phyloP scores from a whole-genome alignment of 1,140 invertebrate genomes.

The Penaeus indicus region DNA sequence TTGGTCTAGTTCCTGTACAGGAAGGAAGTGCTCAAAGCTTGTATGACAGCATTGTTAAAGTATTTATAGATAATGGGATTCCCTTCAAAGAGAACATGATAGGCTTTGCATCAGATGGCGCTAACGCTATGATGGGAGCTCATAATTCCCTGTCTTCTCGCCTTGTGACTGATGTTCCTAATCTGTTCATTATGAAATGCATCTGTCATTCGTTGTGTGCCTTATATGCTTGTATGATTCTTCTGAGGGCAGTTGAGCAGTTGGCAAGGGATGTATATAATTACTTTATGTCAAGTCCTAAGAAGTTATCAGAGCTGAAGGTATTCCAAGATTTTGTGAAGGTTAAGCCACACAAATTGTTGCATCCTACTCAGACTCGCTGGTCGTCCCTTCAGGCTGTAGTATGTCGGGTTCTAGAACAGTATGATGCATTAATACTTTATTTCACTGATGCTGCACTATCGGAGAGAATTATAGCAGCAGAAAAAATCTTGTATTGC shows the following conservation, averaged over 20 bases:
- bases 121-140: slow-evolving; percentile 58
- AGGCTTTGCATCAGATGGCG: slow-evolving; percentile 59
- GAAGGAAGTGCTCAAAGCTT: slow-evolving; percentile 23
- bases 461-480: slow-evolving; percentile 3
- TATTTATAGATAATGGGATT: slow-evolving; percentile 28
- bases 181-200: slow-evolving; percentile 63
- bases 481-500: slow-evolving; percentile 9
- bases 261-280: slow-evolving; percentile 26
- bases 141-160: slow-evolving; percentile 51
- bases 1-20: slow-evolving; percentile 32
- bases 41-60: slow-evolving; percentile 23
- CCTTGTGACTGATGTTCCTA: slow-evolving; percentile 42
- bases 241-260: slow-evolving; percentile 4
- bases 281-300: slow-evolving; percentile 14
- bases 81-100: slow-evolving; percentile 54
- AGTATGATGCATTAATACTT: slow-evolving; percentile 25
- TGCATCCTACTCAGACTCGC: slow-evolving; percentile 7
- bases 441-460: slow-evolving; percentile 41
- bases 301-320: slow-evolving; percentile 6
- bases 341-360: slow-evolving; percentile 33
- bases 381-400: slow-evolving; percentile 26
- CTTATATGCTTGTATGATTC: slow-evolving; percentile 35
- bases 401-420: slow-evolving; percentile 10
- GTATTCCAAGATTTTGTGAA: slow-evolving; percentile 33
- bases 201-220: slow-evolving; percentile 65